Conservation (phyloP, 2,888 invertebrate genomes). For the Scaeva pyrastri region DNA sequence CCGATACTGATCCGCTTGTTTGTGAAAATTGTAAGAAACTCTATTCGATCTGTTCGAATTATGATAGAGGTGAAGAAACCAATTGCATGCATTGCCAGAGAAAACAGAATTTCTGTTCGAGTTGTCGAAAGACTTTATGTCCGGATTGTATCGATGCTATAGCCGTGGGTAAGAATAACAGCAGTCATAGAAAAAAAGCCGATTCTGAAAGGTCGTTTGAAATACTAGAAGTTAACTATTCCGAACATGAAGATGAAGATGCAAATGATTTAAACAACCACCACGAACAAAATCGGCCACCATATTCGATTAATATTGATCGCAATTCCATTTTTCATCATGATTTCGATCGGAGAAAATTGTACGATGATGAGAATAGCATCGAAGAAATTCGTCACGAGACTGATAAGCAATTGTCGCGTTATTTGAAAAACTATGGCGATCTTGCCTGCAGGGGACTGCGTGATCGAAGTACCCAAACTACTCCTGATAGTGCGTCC, state of each 20-base stretch:
- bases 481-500: conserved; percentile 78
- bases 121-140: conserved; percentile 81
- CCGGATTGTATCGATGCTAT: conserved; percentile 81
- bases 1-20: conserved; percentile 74
- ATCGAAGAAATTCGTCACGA: conserved; percentile 80
- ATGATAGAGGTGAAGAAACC: conserved; percentile 78
- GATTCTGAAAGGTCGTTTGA: conserved; percentile 76
- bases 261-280: conserved; percentile 56
- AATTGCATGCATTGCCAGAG: conserved; percentile 80
- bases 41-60: conserved; percentile 80
- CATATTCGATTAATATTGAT: conserved; percentile 80
- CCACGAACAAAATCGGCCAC: conserved; percentile 51
- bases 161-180: conserved; percentile 79
- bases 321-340: conserved; percentile 81
- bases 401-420: conserved; percentile 80
- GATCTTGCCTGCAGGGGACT: conserved; percentile 80
- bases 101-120: conserved; percentile 81
- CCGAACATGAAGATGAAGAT: conserved; percentile 77
- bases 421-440: conserved; percentile 82
- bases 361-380: conserved; percentile 78
- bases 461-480: conserved; percentile 81
- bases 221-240: conserved; percentile 72
- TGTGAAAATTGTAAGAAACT: conserved; percentile 81
- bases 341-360: conserved; percentile 72
- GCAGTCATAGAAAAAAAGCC: conserved; percentile 71